Percentiles rank a stretch among this genome's conserved stretches.
phyloP scores from a whole-genome alignment of 2,797 vertebrate genomes.

The Dryobates pubescens region DNA sequence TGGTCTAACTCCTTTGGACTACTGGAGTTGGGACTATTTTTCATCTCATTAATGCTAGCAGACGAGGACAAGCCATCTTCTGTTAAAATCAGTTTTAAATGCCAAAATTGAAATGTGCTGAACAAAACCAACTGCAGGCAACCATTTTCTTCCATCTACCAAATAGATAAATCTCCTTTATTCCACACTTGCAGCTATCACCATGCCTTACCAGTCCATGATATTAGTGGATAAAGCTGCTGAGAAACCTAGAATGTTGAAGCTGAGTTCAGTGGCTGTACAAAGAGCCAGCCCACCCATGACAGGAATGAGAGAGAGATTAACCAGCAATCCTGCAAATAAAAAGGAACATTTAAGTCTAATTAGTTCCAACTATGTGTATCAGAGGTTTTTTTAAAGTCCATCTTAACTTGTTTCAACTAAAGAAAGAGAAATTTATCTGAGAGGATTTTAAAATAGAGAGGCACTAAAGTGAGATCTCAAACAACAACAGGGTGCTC shows the following conservation, averaged over 20 bases:
- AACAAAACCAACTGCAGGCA: neutral
- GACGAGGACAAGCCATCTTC: rapidly evolving
- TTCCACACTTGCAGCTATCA: rapidly evolving
- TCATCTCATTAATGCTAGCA: neutral
- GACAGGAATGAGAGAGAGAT: slow-evolving; percentile 91
- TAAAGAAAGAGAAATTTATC: neutral
- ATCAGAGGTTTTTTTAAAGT: neutral
- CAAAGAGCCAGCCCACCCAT: slow-evolving; percentile 94
- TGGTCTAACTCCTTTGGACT: neutral
- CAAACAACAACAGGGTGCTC: too few species aligned
- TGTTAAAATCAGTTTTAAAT: neutral
- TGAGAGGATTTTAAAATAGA: too few species aligned
- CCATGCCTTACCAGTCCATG: slow-evolving; percentile 92
- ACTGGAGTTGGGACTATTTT: neutral
- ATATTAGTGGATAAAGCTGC: slow-evolving; percentile 96
- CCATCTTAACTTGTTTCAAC: neutral
- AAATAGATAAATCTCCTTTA: neutral
- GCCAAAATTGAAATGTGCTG: neutral
- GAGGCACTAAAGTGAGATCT: too few species aligned
- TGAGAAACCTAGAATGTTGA: slow-evolving; percentile 93
- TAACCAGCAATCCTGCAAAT: slow-evolving; percentile 89
- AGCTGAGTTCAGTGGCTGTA: slow-evolving; percentile 93
- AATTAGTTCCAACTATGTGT: neutral
- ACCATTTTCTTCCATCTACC: neutral
- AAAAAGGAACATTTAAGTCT: neutral